These are phyloP conservation scores for Balearica regulorum DNA, from an alignment of 2,797 vertebrate genomes.

Conservation along the genomic window DNA sequence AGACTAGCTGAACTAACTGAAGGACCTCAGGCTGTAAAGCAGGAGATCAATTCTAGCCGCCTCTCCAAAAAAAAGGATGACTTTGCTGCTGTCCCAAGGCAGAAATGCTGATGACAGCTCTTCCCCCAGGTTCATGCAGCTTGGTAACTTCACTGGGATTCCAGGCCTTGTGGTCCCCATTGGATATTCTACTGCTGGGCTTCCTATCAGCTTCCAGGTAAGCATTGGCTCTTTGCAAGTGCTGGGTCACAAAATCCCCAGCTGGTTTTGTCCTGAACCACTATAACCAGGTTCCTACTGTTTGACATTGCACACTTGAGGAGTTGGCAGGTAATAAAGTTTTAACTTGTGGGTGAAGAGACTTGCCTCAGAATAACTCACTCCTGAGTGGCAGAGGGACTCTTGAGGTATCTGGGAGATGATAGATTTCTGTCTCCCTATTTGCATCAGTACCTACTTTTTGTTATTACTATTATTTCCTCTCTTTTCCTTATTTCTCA, in stretches of 20 bases:
- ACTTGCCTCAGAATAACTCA: not conserved
- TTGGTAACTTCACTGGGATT: conserved; percentile 69
- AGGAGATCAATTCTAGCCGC: not conserved
- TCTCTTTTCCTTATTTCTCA: not conserved
- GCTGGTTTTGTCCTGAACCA: not conserved
- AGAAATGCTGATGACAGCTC: not conserved
- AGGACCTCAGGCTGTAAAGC: not conserved
- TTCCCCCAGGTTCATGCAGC: conserved; percentile 60
- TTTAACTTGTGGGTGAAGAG: not conserved
- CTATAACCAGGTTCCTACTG: not conserved
- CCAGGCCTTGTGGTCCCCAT: conserved; percentile 66
- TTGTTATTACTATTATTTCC: not conserved
- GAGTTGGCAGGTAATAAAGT: not conserved
- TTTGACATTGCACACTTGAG: not conserved
- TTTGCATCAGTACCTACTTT: not conserved
- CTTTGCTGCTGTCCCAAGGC: not conserved
- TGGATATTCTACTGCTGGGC: conserved; percentile 55
- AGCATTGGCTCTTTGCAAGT: not conserved
- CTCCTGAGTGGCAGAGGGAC: not conserved
- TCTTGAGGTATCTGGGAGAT: not conserved
- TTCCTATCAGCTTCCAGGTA: conserved; percentile 64
- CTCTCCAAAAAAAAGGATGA: not conserved
- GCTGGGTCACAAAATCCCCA: not conserved
- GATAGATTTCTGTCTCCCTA: not conserved
- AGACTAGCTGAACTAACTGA: not conserved